Percentiles rank a stretch among this genome's conserved stretches.
These are phyloP conservation scores for Desoria tigrina DNA, from an alignment of 2,888 invertebrate genomes.

Conservation along the genomic window DNA sequence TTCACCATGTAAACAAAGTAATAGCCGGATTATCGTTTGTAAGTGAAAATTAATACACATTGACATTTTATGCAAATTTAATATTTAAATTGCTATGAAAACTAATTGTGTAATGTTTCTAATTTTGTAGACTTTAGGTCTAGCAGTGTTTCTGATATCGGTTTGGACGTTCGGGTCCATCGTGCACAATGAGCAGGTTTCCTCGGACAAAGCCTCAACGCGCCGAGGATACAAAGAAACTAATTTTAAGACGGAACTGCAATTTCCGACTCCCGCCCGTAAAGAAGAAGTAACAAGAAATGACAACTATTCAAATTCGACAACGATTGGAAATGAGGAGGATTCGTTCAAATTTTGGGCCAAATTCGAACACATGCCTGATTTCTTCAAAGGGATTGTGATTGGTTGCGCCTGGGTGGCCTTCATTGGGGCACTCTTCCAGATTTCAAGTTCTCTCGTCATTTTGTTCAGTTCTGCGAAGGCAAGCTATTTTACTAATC, in stretches of 20 bases:
- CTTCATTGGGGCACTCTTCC: conserved; percentile 24
- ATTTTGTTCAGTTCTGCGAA: conserved; percentile 24
- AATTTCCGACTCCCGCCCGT: not conserved
- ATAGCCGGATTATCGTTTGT: conserved; percentile 35
- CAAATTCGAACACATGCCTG: conserved; percentile 20
- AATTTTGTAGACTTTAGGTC: not conserved
- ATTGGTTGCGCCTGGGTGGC: conserved; percentile 17
- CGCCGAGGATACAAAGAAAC: no score
- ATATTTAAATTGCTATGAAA: no score
- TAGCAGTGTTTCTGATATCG: not conserved
- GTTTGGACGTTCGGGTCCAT: not conserved
- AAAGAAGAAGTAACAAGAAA: no score
- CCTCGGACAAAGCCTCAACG: not conserved
- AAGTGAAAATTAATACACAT: no score
- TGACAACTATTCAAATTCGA: no score
- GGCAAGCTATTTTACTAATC: no score
- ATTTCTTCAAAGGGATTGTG: conserved; percentile 21
- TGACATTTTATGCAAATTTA: not conserved
- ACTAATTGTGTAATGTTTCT: not conserved
- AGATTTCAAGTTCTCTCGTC: conserved; percentile 26
- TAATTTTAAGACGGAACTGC: not conserved
- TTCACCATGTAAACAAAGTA: conserved; percentile 24
- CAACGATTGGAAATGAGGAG: not conserved
- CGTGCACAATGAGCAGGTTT: not conserved
- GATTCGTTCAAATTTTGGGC: not conserved